Conservation (phyloP, 2,113 vertebrate species). For the Plestiodon gilberti region DNA sequence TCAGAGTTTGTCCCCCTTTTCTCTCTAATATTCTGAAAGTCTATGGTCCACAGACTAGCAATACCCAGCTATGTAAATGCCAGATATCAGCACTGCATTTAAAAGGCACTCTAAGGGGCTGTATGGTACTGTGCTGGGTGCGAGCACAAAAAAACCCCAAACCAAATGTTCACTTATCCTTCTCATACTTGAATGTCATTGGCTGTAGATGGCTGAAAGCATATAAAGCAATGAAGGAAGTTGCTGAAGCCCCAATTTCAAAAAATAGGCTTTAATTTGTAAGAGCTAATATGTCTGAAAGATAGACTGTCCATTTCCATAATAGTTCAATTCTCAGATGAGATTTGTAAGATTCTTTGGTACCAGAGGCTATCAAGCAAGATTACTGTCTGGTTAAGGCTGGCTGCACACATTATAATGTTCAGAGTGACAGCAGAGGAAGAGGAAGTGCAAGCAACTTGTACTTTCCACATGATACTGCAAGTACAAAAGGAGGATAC, state of each 20-base stretch:
- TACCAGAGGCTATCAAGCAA: background rate
- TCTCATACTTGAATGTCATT: background rate
- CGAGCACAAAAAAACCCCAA: background rate
- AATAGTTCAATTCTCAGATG: background rate
- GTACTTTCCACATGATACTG: background rate
- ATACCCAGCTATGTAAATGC: background rate
- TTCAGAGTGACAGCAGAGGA: fast-evolving
- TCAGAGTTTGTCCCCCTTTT: background rate
- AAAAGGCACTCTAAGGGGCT: too few relatives aligned
- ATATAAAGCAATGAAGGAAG: background rate
- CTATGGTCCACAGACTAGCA: background rate
- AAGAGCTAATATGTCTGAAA: background rate
- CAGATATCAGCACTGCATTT: background rate
- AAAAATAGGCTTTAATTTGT: background rate
- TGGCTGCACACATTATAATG: background rate
- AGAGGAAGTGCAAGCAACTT: background rate
- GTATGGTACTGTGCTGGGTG: background rate
- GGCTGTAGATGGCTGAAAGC: background rate
- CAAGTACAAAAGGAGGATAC: background rate
- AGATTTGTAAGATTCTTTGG: background rate
- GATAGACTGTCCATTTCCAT: background rate
- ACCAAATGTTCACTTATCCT: background rate
- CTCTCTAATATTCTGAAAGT: background rate
- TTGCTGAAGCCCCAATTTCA: background rate
- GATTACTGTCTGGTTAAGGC: background rate